Percentiles rank a stretch among this genome's conserved stretches.
Evolutionary conservation across 2,113 vertebrate species (phyloP).

Genomic region (Maccullochella peelii): DNA sequence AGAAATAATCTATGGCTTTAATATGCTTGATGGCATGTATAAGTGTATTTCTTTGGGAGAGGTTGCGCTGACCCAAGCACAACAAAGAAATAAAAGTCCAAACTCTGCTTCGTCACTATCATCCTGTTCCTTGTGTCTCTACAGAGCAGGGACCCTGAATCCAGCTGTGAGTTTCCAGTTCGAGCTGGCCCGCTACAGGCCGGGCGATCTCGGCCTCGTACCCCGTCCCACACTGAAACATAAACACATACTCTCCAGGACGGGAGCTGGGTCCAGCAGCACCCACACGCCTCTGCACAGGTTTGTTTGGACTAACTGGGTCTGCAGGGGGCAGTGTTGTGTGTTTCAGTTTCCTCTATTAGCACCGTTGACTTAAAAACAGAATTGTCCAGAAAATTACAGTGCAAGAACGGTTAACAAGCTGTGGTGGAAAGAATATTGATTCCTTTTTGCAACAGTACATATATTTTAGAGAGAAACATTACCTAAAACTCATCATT

Average conservation of each 20-base stretch:
- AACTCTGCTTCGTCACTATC: not conserved
- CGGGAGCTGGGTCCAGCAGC: not conserved
- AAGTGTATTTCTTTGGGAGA: not conserved
- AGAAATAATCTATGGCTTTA: not conserved
- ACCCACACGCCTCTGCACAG: slow-evolving; percentile 22
- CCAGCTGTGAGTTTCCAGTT: slow-evolving; percentile 5
- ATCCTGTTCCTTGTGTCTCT: not conserved
- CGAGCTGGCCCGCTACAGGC: slow-evolving; percentile 6
- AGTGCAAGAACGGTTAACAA: not conserved
- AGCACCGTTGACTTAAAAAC: not conserved
- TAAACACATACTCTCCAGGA: not conserved
- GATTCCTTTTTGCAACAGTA: not conserved
- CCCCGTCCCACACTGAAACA: not conserved
- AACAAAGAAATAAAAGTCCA: not conserved
- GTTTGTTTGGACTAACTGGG: not conserved
- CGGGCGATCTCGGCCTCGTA: not conserved
- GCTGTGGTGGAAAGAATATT: not conserved
- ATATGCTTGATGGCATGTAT: not conserved
- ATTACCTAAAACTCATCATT: not conserved
- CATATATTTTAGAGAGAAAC: not conserved
- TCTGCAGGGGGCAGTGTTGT: not conserved
- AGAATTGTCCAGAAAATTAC: not conserved
- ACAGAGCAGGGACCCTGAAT: slow-evolving; percentile 21
- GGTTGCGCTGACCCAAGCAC: too few species aligned
- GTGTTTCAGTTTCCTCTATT: not conserved